These are phyloP conservation scores for Mesoclemmys tuberculata DNA, from an alignment of 2,113 vertebrate genomes.

Conservation along the genomic window DNA sequence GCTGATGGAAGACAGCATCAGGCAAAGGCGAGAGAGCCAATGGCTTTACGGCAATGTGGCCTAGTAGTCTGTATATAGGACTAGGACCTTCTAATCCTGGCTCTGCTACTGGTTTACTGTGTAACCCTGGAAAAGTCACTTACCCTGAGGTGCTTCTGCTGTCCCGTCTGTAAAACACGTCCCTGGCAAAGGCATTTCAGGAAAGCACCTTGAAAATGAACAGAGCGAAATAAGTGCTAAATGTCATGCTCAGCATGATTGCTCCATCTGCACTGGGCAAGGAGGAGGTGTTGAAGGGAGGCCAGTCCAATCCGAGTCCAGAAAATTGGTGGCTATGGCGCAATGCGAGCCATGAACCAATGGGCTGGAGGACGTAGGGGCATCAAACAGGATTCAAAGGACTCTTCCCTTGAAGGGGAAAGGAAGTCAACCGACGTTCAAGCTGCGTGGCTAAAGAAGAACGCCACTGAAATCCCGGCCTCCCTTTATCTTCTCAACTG, in stretches of 20 bases:
- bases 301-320: not conserved
- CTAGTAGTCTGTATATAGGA: not conserved
- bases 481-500: fast-evolving
- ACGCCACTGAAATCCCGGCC: fast-evolving
- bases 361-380: not conserved
- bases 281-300: not conserved
- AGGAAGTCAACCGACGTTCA: not conserved
- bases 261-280: too few species aligned
- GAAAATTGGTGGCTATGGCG: too few species aligned
- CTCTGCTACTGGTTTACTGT: too few species aligned
- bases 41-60: not conserved
- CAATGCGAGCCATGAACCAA: not conserved
- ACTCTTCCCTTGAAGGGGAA: not conserved
- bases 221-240: not conserved
- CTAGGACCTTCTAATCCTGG: not conserved
- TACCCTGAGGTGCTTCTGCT: not conserved
- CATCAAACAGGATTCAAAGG: not conserved
- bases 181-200: too few species aligned
- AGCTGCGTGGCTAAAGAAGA: not conserved
- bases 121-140: not conserved
- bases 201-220: not conserved
- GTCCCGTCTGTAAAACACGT: not conserved
- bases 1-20: not conserved
- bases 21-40: not conserved
- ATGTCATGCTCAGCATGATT: not conserved